Evolutionary conservation across 1,140 invertebrate genomes (phyloP).

Genomic region (Bombus waltoni): DNA sequence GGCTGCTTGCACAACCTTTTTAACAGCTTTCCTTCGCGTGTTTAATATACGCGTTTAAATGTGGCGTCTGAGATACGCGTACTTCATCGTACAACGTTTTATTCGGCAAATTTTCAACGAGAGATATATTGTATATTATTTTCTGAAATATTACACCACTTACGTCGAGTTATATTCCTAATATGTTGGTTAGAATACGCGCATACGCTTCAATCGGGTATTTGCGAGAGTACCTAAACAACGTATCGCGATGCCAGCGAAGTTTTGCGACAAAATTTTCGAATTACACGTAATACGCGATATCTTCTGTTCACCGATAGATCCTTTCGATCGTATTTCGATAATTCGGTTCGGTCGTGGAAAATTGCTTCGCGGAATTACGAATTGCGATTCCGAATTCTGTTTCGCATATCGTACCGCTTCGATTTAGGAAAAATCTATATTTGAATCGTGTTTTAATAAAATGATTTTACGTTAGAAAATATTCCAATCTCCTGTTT

Average conservation of each 20-base stretch:
- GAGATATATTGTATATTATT: rapidly evolving
- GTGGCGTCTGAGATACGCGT: too few relatives aligned
- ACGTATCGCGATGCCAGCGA: too few relatives aligned
- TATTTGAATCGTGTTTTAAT: neutral
- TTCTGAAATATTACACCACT: too few relatives aligned
- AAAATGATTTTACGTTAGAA: neutral
- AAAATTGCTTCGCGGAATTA: neutral
- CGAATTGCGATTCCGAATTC: neutral
- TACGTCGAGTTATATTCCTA: rapidly evolving
- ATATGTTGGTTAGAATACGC: too few relatives aligned
- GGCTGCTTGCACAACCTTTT: neutral
- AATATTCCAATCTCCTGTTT: neutral
- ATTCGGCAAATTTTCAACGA: too few relatives aligned
- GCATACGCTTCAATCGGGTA: too few relatives aligned
- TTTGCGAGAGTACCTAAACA: too few relatives aligned
- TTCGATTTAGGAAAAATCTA: neutral
- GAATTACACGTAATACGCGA: rapidly evolving
- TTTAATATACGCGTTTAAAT: too few relatives aligned
- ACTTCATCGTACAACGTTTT: too few relatives aligned
- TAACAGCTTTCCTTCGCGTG: too few relatives aligned
- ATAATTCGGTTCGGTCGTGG: neutral
- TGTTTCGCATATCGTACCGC: neutral
- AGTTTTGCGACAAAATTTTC: neutral
- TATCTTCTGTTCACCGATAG: too few relatives aligned
- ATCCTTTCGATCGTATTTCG: neutral